phyloP scores from a whole-genome alignment of 1,140 invertebrate species.

The Drosophila nikananu region DNA sequence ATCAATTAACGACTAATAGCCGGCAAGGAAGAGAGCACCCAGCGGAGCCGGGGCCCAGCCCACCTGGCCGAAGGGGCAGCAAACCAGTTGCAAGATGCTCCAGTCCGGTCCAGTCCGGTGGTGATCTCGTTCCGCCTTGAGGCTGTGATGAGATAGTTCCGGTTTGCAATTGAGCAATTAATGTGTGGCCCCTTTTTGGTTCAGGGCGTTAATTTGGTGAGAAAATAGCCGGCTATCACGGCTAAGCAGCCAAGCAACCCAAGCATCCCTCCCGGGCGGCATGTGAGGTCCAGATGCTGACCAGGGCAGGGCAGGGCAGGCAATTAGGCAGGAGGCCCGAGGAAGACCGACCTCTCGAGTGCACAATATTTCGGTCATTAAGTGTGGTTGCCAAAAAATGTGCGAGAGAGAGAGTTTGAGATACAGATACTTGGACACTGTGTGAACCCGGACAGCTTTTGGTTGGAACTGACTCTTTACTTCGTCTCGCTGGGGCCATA shows the following conservation, averaged over 20 bases:
- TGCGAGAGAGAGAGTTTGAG: neutral
- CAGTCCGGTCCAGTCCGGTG: conserved; percentile 38
- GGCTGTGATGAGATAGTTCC: conserved; percentile 58
- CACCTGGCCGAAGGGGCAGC: conserved; percentile 19
- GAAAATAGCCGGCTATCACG: conserved; percentile 51
- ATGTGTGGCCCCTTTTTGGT: conserved; percentile 59
- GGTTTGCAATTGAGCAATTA: conserved; percentile 81
- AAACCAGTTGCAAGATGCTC: conserved; percentile 56
- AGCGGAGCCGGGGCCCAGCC: neutral
- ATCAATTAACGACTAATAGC: conserved; percentile 81
- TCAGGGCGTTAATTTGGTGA: conserved; percentile 70
- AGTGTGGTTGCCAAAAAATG: conserved; percentile 61
- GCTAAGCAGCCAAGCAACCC: conserved; percentile 22
- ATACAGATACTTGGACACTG: conserved; percentile 21
- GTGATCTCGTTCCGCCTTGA: conserved; percentile 67
- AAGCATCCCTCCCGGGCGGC: conserved; percentile 5
- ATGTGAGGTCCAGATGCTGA: conserved; percentile 52
- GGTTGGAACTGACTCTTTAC: too few species aligned
- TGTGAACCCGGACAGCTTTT: conserved; percentile 75
- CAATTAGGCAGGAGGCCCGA: conserved; percentile 33
- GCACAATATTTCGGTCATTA: conserved; percentile 46
- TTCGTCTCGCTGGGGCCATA: conserved; percentile 48
- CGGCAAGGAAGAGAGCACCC: conserved; percentile 18
- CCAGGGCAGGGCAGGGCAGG: conserved; percentile 5
- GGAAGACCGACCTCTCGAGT: conserved; percentile 17